A percentile compares a stretch with the other conserved stretches of the same genome.
phyloP scores from a whole-genome alignment of 1,140 invertebrate genomes.

The Drosophila obscura region DNA sequence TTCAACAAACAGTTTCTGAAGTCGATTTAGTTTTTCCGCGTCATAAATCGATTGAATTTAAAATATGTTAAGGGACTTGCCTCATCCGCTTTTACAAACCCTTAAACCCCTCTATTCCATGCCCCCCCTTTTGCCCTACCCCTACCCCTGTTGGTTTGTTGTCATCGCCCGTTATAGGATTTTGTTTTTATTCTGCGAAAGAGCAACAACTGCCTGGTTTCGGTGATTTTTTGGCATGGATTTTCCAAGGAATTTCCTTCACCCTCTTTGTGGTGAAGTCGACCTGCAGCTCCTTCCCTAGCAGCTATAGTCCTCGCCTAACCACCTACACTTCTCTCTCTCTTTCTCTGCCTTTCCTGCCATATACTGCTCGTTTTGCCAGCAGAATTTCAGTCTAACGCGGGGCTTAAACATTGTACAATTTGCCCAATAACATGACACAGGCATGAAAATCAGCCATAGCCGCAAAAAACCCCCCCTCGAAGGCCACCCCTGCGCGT shows the following conservation, averaged over 20 bases:
- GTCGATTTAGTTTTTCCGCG: constrained; percentile 15
- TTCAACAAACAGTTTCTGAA: constrained; percentile 42
- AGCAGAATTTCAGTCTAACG: constrained; percentile 30
- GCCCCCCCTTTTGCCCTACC: background rate
- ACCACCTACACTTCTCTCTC: background rate
- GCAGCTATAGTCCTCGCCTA: no score
- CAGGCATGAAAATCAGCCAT: constrained; percentile 65
- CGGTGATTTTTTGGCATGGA: constrained; percentile 22
- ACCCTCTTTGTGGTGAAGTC: constrained; percentile 18
- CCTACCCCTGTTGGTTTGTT: constrained; percentile 14
- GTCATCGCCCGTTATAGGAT: constrained; percentile 33
- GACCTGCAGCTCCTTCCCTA: no score
- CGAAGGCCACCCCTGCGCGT: constrained; percentile 68
- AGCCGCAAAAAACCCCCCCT: constrained; percentile 42
- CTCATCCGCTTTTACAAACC: background rate
- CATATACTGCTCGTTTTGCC: background rate
- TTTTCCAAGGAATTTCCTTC: constrained; percentile 41
- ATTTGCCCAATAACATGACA: constrained; percentile 81
- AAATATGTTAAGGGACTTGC: constrained; percentile 41
- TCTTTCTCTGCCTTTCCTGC: constrained; percentile 4
- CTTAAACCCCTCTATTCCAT: constrained; percentile 8
- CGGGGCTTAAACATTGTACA: constrained; percentile 67
- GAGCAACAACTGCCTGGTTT: constrained; percentile 31
- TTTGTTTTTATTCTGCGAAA: constrained; percentile 10
- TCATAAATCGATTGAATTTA: constrained; percentile 60